A percentile compares a stretch with the other conserved stretches of the same genome.
Conservation (phyloP, 2,113 vertebrate species). For the Petrocephalus zakoni region DNA sequence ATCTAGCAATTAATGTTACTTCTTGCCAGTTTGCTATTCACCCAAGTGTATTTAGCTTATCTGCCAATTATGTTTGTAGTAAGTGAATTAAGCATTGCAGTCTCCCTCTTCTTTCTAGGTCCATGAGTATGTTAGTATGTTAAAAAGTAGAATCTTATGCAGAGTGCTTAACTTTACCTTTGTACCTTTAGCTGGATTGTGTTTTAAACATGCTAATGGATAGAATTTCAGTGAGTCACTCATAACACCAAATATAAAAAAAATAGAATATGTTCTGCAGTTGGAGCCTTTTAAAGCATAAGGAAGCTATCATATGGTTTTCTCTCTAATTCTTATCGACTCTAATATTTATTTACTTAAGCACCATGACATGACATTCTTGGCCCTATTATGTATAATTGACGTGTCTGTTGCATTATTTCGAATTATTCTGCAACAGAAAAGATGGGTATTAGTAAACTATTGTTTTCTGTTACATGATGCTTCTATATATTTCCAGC, state of each 20-base stretch:
- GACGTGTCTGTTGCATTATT: not conserved
- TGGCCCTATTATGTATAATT: not conserved
- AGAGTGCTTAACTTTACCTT: too few relatives aligned
- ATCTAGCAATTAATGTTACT: not conserved
- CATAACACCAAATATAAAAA: not conserved
- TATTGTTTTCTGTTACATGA: not conserved
- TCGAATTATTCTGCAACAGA: not conserved
- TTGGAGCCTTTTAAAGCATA: not conserved
- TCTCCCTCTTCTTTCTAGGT: not conserved
- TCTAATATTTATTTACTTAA: not conserved
- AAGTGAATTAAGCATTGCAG: not conserved
- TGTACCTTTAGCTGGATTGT: not conserved
- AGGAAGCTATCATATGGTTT: not conserved
- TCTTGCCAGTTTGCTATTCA: not conserved
- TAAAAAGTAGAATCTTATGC: not conserved
- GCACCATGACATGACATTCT: not conserved
- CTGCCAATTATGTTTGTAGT: not conserved
- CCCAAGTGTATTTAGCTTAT: not conserved
- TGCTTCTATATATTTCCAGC: not conserved
- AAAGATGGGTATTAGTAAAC: too few relatives aligned
- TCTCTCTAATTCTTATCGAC: not conserved
- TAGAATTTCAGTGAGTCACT: constrained; percentile 12
- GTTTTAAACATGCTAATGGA: not conserved
- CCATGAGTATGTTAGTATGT: not conserved
- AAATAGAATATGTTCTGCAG: not conserved